Conservation (phyloP, 2,888 invertebrate genomes). For the Luperina nickerlii region DNA sequence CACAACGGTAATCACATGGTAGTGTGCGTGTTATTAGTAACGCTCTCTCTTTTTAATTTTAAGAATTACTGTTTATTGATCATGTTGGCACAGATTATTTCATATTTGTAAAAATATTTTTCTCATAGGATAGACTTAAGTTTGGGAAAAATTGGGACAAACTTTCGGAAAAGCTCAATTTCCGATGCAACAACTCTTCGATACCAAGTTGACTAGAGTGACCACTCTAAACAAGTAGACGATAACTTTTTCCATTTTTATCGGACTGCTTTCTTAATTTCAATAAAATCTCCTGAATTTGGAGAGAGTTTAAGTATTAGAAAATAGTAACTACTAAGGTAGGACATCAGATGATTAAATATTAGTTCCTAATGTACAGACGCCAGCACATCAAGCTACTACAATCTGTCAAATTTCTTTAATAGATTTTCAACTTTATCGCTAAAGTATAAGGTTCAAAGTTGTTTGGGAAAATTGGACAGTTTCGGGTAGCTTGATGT, state of each 20-base stretch:
- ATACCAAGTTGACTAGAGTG: too few species aligned
- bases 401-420: too few species aligned
- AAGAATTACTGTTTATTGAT: background rate
- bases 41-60: slow-evolving; percentile 26
- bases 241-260: background rate
- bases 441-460: too few species aligned
- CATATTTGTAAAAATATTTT: background rate
- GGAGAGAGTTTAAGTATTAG: too few species aligned
- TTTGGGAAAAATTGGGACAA: background rate
- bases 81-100: background rate
- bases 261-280: background rate
- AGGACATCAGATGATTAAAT: background rate
- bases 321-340: too few species aligned
- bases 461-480: too few species aligned
- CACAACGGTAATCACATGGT: slow-evolving; percentile 23
- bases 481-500: too few species aligned
- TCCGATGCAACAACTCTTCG: too few species aligned
- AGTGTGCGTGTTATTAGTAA: slow-evolving; percentile 11
- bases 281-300: background rate
- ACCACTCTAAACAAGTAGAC: background rate
- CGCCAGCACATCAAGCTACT: too few species aligned
- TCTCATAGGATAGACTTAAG: background rate
- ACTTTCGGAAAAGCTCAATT: background rate
- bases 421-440: too few species aligned
- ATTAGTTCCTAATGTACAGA: background rate